phyloP scores from a whole-genome alignment of 2,113 vertebrate genomes.

The Ursus arctos region DNA sequence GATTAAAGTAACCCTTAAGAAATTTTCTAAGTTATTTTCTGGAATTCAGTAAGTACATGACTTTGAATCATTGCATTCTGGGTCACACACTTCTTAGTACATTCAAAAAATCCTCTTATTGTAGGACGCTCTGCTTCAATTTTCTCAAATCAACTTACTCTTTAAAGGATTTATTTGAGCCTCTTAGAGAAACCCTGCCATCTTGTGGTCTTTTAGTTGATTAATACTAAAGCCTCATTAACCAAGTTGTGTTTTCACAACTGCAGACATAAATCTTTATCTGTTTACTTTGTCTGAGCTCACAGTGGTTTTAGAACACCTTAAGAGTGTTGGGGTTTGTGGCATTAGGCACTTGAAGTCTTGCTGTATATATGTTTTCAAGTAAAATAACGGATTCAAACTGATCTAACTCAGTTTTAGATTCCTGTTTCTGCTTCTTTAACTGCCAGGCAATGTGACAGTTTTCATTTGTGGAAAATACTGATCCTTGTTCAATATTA shows the following conservation, averaged over 20 bases:
- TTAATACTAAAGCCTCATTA: slow-evolving; percentile 44
- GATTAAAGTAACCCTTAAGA: slow-evolving; percentile 9
- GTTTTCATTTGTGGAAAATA: slow-evolving; percentile 49
- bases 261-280: slow-evolving; percentile 28
- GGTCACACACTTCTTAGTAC: neutral
- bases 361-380: neutral
- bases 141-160: neutral
- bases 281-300: neutral
- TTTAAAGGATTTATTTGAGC: neutral
- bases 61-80: neutral
- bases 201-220: slow-evolving; percentile 54
- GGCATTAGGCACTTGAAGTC: neutral
- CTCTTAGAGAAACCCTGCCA: slow-evolving; percentile 58
- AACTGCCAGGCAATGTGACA: neutral
- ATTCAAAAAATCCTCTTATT: slow-evolving; percentile 43
- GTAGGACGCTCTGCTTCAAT: slow-evolving; percentile 10
- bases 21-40: slow-evolving; percentile 32
- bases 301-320: neutral
- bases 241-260: slow-evolving; percentile 39
- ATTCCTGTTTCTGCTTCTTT: slow-evolving; percentile 36
- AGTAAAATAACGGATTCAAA: neutral
- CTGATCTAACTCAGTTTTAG: neutral
- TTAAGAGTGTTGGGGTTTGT: neutral
- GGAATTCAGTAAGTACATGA: slow-evolving; percentile 1
- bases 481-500: neutral